A percentile compares a stretch with the other conserved stretches of the same genome.
phyloP scores from a whole-genome alignment of 2,888 invertebrate genomes.

The Tetropium fuscum region DNA sequence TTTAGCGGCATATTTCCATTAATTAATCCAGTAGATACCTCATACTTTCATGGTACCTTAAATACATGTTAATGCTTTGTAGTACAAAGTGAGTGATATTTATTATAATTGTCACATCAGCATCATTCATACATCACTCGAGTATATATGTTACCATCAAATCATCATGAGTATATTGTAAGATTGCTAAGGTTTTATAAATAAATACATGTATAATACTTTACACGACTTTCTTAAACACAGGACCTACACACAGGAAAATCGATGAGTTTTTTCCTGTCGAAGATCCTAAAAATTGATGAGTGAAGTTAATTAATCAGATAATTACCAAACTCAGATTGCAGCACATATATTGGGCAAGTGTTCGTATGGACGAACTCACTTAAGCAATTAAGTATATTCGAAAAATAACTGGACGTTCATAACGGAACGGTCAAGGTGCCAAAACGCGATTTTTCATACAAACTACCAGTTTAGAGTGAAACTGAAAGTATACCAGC shows the following conservation, averaged over 20 bases:
- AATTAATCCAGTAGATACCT: constrained; percentile 1
- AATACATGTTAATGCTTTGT: constrained; percentile 3
- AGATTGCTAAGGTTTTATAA: constrained; percentile 17
- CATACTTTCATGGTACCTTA: background rate
- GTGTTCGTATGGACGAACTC: too few relatives aligned
- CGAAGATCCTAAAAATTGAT: too few relatives aligned
- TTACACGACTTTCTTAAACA: constrained; percentile 10
- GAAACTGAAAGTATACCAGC: constrained; percentile 41
- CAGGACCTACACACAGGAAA: background rate
- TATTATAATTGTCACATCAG: background rate
- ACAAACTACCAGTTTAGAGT: constrained; percentile 11
- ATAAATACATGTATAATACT: constrained; percentile 8
- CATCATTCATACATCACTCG: constrained; percentile 6
- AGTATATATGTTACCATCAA: constrained; percentile 9
- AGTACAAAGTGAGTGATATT: constrained; percentile 5
- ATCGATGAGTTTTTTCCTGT: too few relatives aligned
- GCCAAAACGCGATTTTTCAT: too few relatives aligned
- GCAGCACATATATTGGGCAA: too few relatives aligned
- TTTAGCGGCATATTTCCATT: background rate
- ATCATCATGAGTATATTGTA: constrained; percentile 9
- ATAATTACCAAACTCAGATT: too few relatives aligned
- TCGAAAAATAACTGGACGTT: too few relatives aligned
- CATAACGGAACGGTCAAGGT: constrained; percentile 1
- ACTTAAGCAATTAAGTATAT: background rate
- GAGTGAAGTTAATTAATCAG: too few relatives aligned